These are phyloP conservation scores for Rhynchonycteris naso DNA, from an alignment of 2,797 vertebrate genomes.

Conservation along the genomic window DNA sequence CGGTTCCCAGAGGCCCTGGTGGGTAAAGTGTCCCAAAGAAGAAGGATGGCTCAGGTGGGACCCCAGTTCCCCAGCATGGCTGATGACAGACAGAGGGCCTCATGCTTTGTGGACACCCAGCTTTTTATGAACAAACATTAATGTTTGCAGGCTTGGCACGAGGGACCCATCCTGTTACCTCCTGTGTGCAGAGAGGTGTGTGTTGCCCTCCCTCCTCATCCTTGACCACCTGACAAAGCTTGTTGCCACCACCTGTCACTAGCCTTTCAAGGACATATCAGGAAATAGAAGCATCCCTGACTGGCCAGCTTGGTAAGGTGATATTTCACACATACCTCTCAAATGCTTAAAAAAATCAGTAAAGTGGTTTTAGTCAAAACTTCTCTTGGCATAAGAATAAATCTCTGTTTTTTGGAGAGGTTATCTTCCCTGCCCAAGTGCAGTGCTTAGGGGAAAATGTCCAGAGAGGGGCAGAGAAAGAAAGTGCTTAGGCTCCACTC, in stretches of 20 bases:
- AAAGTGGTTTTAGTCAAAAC: background rate
- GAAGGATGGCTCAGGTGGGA: conserved; percentile 83
- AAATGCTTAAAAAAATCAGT: background rate
- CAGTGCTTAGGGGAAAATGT: background rate
- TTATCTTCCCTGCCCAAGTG: background rate
- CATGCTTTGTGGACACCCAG: background rate
- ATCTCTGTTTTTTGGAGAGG: background rate
- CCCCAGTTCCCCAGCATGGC: conserved; percentile 34
- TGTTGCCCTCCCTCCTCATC: background rate
- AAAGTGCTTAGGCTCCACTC: background rate
- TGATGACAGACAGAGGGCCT: conserved; percentile 84
- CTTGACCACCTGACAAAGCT: background rate
- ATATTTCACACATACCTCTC: background rate
- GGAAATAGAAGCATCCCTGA: background rate
- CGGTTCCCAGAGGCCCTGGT: conserved; percentile 83
- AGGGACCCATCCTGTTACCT: background rate
- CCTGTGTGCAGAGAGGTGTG: background rate
- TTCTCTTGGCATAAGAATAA: background rate
- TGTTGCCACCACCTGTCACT: background rate
- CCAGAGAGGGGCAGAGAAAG: background rate
- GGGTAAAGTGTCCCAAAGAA: conserved; percentile 81
- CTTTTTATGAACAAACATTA: conserved; percentile 72
- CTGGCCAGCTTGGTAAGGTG: too few species aligned
- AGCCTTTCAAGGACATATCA: background rate
- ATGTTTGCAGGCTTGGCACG: conserved; percentile 50